phyloP scores from a whole-genome alignment of 2,113 vertebrate genomes.

The Hipposideros armiger region DNA sequence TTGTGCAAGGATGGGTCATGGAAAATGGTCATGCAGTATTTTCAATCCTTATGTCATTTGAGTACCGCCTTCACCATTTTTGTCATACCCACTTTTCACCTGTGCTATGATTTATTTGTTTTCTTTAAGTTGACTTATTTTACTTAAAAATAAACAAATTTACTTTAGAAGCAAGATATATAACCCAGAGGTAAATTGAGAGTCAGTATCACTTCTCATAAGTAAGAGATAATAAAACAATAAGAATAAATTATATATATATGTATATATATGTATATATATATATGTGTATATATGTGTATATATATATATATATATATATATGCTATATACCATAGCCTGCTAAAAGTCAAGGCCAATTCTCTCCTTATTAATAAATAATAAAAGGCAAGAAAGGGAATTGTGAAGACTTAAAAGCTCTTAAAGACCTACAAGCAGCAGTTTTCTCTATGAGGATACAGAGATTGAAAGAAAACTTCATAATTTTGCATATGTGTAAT shows the following conservation, averaged over 20 bases:
- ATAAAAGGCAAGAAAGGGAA: neutral
- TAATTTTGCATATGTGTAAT: neutral
- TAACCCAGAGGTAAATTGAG: neutral
- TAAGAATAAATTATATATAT: neutral
- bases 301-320: too few relatives aligned
- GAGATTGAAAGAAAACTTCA: neutral
- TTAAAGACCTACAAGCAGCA: neutral
- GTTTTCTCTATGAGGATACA: constrained; percentile 2
- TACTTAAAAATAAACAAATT: constrained; percentile 13
- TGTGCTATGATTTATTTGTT: neutral
- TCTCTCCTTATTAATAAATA: neutral
- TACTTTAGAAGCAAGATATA: neutral
- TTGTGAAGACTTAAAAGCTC: neutral
- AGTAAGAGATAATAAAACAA: constrained; percentile 48
- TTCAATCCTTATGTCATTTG: neutral
- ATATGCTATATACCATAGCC: neutral
- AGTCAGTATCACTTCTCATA: neutral
- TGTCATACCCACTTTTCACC: neutral
- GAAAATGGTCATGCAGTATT: neutral
- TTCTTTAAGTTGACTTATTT: constrained; percentile 25
- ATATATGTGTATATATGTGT: too few relatives aligned
- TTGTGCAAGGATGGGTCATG: neutral
- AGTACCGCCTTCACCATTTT: neutral
- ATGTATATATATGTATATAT: neutral
- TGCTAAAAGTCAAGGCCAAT: constrained; percentile 2